A percentile compares a stretch with the other conserved stretches of the same genome.
Evolutionary conservation across 2,113 vertebrate species (phyloP).

Genomic region (Lates calcarifer): DNA sequence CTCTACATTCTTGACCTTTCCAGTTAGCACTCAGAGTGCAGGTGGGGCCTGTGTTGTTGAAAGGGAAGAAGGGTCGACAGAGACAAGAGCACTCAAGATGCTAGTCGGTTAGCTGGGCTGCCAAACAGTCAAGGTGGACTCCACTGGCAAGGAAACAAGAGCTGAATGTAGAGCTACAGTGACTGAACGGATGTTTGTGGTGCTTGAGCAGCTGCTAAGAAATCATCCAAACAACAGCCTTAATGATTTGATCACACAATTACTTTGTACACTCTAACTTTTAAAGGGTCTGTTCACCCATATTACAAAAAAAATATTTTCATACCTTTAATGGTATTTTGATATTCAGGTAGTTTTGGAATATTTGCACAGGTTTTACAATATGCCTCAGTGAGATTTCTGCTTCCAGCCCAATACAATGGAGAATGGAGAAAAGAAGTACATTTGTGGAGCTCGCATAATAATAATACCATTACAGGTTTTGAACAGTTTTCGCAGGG

Average conservation of each 20-base stretch:
- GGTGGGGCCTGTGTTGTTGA: conserved; percentile 12
- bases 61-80: background rate
- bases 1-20: conserved; percentile 57
- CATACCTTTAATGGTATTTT: background rate
- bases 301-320: background rate
- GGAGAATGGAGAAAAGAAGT: background rate
- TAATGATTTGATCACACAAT: background rate
- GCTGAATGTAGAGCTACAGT: conserved; percentile 1
- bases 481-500: background rate
- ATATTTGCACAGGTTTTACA: background rate
- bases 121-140: background rate
- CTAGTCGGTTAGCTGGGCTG: conserved; percentile 1
- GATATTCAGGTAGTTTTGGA: background rate
- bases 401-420: no score
- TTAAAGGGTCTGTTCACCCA: background rate
- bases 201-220: background rate
- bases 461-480: background rate
- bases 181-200: background rate
- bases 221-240: background rate
- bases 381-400: background rate
- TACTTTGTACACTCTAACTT: background rate
- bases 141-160: background rate
- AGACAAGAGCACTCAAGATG: conserved; percentile 38
- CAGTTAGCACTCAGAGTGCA: conserved; percentile 4
- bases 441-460: background rate